Evolutionary conservation across 2,113 vertebrate species (phyloP), one percentile per base, ranked within the genome.

Genomic region (Accipiter virgatus): DNA sequence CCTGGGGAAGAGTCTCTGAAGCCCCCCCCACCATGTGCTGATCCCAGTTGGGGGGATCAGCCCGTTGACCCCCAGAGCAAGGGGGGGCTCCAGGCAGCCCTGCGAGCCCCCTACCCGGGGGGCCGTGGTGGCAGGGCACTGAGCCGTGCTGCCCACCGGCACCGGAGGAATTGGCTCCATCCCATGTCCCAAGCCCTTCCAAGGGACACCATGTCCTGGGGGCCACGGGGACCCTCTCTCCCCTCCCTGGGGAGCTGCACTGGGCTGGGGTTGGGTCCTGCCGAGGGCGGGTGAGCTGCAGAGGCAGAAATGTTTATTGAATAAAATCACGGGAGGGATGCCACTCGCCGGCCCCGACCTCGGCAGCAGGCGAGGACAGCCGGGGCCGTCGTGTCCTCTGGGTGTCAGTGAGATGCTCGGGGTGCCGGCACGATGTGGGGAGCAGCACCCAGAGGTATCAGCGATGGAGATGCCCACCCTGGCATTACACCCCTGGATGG

Each of bases 21-120:
- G 7, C 12, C 17, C 42, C 48, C 16, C 22, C n/a, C 20, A 8
- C 50, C 9, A 2, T 13, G 18, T 8, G 17, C 40, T 1, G 0
- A n/a, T 75, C 48, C 34, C 34, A 10, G 7, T 0, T 9, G 26
- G 19, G 52, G 20, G 18, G 17, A 67, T 50, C 25, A 59, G 53
- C 25, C 36, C 3, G 0, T 20, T 42, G 43, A n/a, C 5, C 31
- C 34, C 43, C 43, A 58, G 61, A 58, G 10, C n/a, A 15, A 11
- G 1, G 14, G 56, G 27, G 23, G 4, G 21, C 27, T 65, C 36
- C 9, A 10, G 58, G 81, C 10, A 16, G 13, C 47, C 19, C 56
- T 29, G 36, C 25, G 45, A 61, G 47, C 47, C 58, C 13, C 58
- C 36, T 21, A 27, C 34, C 40, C 6, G 4, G 25, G 31, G 32